These are phyloP conservation scores for Edolisoma coerulescens DNA, from an alignment of 2,113 vertebrate species.

Conservation along the genomic window DNA sequence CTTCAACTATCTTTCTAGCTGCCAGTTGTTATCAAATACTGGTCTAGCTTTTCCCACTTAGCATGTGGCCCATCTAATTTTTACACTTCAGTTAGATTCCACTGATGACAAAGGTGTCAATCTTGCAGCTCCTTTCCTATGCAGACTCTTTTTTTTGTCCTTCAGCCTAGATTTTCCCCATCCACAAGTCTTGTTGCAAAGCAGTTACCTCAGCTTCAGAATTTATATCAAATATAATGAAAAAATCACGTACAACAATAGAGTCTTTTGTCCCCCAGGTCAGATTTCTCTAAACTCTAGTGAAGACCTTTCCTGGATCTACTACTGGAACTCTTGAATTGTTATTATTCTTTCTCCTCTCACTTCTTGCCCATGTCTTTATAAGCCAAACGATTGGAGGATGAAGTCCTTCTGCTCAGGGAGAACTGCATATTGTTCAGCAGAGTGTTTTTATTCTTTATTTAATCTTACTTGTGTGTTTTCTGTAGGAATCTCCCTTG, in stretches of 20 bases:
- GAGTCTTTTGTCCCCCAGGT: neutral
- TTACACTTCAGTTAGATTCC: neutral
- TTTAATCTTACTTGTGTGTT: neutral
- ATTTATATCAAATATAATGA: neutral
- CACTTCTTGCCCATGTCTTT: neutral
- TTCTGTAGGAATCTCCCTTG: neutral
- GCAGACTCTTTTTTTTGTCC: neutral
- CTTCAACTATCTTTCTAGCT: neutral
- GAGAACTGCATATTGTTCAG: neutral
- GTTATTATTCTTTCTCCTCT: neutral
- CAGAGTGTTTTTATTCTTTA: neutral
- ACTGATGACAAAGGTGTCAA: neutral
- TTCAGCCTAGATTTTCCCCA: neutral
- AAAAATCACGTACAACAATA: neutral
- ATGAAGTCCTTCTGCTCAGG: neutral
- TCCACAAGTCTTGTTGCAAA: neutral
- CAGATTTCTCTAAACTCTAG: neutral
- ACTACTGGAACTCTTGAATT: neutral
- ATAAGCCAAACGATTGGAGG: accelerated
- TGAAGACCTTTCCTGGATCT: neutral
- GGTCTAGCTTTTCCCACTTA: neutral
- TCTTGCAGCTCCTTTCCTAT: neutral
- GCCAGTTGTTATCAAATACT: neutral
- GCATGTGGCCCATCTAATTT: neutral
- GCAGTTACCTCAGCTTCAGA: neutral